Conservation (phyloP, 2,113 vertebrate species). For the Elephas maximus region DNA sequence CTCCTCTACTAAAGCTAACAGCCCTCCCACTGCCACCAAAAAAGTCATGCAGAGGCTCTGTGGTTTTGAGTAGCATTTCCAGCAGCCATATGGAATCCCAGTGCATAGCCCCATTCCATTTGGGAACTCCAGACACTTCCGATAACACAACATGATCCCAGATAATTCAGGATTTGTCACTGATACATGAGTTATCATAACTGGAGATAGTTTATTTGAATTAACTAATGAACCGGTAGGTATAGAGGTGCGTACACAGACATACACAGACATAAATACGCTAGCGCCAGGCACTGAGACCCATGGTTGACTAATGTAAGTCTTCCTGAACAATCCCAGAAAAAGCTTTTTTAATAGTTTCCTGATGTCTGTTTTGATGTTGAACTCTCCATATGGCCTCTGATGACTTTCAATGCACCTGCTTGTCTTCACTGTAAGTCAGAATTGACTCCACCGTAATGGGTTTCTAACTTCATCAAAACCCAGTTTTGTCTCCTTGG, state of each 20-base stretch:
- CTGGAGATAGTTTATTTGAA: neutral
- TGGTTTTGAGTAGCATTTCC: neutral
- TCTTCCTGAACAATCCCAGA: conserved; percentile 44
- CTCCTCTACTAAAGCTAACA: neutral
- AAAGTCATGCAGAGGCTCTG: neutral
- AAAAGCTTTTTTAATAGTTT: conserved; percentile 64
- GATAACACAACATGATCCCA: neutral
- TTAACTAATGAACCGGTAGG: neutral
- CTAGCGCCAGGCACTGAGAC: neutral
- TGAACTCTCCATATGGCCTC: conserved; percentile 27
- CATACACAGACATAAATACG: neutral
- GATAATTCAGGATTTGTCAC: neutral
- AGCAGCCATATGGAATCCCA: neutral
- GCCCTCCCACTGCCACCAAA: neutral
- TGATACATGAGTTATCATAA: neutral
- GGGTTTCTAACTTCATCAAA: neutral
- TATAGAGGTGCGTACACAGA: neutral
- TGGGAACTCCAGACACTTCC: neutral
- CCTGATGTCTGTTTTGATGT: conserved; percentile 57
- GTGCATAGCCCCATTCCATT: neutral
- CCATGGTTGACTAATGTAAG: conserved; percentile 4
- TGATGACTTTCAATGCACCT: conserved; percentile 36
- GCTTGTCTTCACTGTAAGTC: conserved; percentile 4
- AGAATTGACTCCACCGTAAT: no score
- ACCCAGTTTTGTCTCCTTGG: neutral